A percentile compares a stretch with the other conserved stretches of the same genome.
phyloP scores from a whole-genome alignment of 2,888 invertebrate genomes.

The Apocheima hispidaria region DNA sequence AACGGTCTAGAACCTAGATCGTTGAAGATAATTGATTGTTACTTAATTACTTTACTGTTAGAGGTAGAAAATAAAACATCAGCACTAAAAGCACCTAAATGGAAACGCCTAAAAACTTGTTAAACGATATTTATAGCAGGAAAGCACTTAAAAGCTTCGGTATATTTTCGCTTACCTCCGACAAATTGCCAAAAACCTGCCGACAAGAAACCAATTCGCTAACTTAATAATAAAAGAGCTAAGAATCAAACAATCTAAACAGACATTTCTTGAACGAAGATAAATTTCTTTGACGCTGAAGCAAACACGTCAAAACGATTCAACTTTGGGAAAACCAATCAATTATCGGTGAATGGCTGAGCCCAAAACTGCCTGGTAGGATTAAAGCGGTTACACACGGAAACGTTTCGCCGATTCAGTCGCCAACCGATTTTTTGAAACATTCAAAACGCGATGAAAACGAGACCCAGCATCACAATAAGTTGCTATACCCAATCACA shows the following conservation, averaged over 20 bases:
- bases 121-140: slow-evolving; percentile 6
- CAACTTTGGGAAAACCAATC: slow-evolving; percentile 23
- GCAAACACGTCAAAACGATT: slow-evolving; percentile 26
- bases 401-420: too few species aligned
- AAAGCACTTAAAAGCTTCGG: slow-evolving; percentile 5
- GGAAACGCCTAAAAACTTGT: slow-evolving; percentile 3
- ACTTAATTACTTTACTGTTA: background rate
- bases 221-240: slow-evolving; percentile 21
- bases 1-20: background rate
- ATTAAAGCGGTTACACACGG: too few species aligned
- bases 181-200: slow-evolving; percentile 15
- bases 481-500: too few species aligned
- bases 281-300: slow-evolving; percentile 6
- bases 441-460: too few species aligned
- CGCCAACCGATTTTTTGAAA: too few species aligned
- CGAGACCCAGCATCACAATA: too few species aligned
- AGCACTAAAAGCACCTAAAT: background rate
- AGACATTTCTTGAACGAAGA: slow-evolving; percentile 7
- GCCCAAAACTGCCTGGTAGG: slow-evolving; percentile 1
- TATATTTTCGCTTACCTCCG: background rate
- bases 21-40: slow-evolving; percentile 1
- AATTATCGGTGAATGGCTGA: slow-evolving; percentile 14
- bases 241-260: slow-evolving; percentile 1
- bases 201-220: slow-evolving; percentile 9
- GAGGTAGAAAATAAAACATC: background rate